Conservation (phyloP, 2,888 invertebrate genomes). For the Zaprionus lineosus region DNA sequence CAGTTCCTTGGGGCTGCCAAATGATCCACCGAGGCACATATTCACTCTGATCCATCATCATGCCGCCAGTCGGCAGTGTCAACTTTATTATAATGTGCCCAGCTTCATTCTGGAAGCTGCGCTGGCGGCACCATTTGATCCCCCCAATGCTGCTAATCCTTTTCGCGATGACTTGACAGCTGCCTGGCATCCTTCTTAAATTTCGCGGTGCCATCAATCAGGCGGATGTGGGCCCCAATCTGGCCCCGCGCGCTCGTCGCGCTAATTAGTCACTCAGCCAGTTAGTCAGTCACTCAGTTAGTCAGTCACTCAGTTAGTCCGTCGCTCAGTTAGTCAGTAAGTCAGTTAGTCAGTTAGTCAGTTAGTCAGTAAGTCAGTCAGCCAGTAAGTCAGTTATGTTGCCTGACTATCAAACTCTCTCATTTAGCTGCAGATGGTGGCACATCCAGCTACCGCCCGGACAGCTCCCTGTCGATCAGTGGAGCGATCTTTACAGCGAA, state of each 20-base stretch:
- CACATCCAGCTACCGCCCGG: conserved; percentile 47
- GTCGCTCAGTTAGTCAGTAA: conserved; percentile 55
- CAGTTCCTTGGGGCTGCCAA: conserved; percentile 1
- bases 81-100: conserved; percentile 69
- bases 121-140: conserved; percentile 80
- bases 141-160: conserved; percentile 77
- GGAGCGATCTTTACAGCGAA: conserved; percentile 34
- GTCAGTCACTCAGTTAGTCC: conserved; percentile 6
- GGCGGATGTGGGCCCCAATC: conserved; percentile 58
- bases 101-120: conserved; percentile 46
- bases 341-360: conserved; percentile 25
- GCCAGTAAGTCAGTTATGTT: conserved; percentile 6
- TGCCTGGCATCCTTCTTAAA: conserved; percentile 82
- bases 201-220: conserved; percentile 82
- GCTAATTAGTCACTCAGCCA: conserved; percentile 77
- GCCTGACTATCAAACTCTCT: conserved; percentile 30
- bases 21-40: conserved; percentile 17
- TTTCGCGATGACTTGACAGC: conserved; percentile 82
- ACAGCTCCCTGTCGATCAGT: conserved; percentile 41
- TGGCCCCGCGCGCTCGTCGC: conserved; percentile 53
- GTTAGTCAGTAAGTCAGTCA: conserved; percentile 6
- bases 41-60: conserved; percentile 76
- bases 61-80: conserved; percentile 67
- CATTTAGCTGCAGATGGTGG: conserved; percentile 17
- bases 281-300: conserved; percentile 15